Evolutionary conservation across 2,888 invertebrate genomes (phyloP), one percentile per base, ranked within the genome.

Genomic region (Pharmacophagus antenor): DNA sequence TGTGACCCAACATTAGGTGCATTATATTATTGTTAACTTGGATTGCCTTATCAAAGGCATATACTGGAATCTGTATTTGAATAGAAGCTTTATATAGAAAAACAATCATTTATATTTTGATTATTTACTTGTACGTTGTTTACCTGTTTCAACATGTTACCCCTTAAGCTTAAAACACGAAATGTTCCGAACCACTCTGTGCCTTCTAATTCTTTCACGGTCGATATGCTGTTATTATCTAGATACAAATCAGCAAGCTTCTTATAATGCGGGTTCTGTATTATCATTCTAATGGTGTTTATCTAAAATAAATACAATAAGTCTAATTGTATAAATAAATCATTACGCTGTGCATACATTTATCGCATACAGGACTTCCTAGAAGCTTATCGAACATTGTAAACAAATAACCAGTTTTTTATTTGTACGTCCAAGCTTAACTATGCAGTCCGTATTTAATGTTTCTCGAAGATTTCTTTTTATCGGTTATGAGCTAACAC

Each of bases 101-200:
- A 27, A n/a, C n/a, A n/a, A n/a, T n/a, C n/a, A n/a, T n/a, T n/a
- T n/a, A n/a, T n/a, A n/a, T n/a, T n/a, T n/a, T n/a, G n/a, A n/a
- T n/a, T n/a, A n/a, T n/a, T n/a, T 1, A 12, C 15, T 12, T 31
- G 8, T 31, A 12, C 10, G 10, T 31, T 25, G 58, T 52, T 25
- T 79, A 96, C 95, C 91, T 95, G 94, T 55, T 92, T 92, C 48
- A 97, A 76, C 70, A 91, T 88, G 77, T 97, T 97, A 46, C 94
- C 94, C 47, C 93, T 92, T 31, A 97, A 88, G 71, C 95, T 96
- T n/a, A 97, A 85, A 2, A 95, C 92, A 54, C 96, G 91, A 75
- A 97, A 96, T 55, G 93, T 92, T 27, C 93, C 91, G 66, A 97
- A 91, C 96, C 96, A 97, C 70, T 94, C 92, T 0, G 95, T 93